Base-by-base conservation (phyloP, 2,888 invertebrate genomes). In the Baccha elongata region DNA sequence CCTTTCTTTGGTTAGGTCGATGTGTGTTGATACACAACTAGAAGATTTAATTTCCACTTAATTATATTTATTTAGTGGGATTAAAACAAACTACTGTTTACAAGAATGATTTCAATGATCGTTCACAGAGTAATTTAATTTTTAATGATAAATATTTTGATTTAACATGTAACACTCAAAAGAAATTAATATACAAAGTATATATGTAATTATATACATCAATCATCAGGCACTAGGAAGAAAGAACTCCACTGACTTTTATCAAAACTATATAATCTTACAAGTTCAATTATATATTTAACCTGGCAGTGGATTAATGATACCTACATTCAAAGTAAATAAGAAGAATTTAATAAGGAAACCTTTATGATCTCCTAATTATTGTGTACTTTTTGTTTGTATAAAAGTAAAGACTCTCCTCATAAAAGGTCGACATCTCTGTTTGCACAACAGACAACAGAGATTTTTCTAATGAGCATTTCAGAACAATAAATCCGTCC, bases 251-350 rank as follows among this genome's bases (percentile, higher is more conserved):
- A 11, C 7, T 7, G 7, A 32, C n/a, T n/a, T n/a, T n/a, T 40
- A 35, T n/a, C n/a, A 35, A 35, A 32, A 35, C 19, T 40, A 19
- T n/a, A 32, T 7, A 32, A 35, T 2, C 53, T 35, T 35, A 17
- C n/a, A 53, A 35, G 53, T 53, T 53, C 53, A 53, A 53, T 19
- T 32, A 17, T 53, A 26, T 10, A 19, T 6, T 53, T 53, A 53
- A 53, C 53, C 53, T 53, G 53, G 35, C n/a, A 35, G 53, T n/a
- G 19, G 35, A 53, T 19, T 35, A 46, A 46, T 46, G 21, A 21
- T 23, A 23, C n/a, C n/a, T n/a, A n/a, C 21, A 17, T 53, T 32
- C 35, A 19, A 32, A 35, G 35, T 35, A 17, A n/a, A 19, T 53
- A 19, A 3, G 1, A 8, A 8, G 29, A 53, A 53, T 35, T 53